These are phyloP conservation scores for Marmota flaviventris DNA, from an alignment of 2,113 vertebrate genomes.

Conservation along the genomic window DNA sequence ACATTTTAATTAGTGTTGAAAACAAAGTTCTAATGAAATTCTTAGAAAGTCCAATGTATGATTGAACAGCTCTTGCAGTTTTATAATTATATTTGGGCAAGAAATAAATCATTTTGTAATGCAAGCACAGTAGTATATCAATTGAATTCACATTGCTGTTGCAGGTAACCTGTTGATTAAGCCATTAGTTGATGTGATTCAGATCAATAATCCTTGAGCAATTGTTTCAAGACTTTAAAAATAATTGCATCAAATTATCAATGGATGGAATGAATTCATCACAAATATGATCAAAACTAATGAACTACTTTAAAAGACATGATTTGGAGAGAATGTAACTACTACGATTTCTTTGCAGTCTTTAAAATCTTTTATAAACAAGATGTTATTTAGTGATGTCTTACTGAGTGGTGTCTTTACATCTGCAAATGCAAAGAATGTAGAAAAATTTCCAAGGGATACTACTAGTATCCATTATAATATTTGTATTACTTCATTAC, in stretches of 20 bases:
- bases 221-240: slow-evolving; percentile 71
- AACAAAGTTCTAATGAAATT: slow-evolving; percentile 75
- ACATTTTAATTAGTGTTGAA: slow-evolving; percentile 72
- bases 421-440: background rate
- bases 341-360: slow-evolving; percentile 33
- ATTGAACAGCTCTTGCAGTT: slow-evolving; percentile 74
- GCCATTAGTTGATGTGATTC: slow-evolving; percentile 54
- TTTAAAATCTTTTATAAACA: slow-evolving; percentile 39
- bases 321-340: background rate
- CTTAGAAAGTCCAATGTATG: slow-evolving; percentile 48
- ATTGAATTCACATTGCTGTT: slow-evolving; percentile 73
- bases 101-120: slow-evolving; percentile 80
- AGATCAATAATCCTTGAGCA: slow-evolving; percentile 69
- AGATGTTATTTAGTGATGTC: slow-evolving; percentile 6
- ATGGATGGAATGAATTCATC: slow-evolving; percentile 60
- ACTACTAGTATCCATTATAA: background rate
- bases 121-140: slow-evolving; percentile 53
- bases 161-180: slow-evolving; percentile 76
- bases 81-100: slow-evolving; percentile 74
- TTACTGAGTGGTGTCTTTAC: background rate
- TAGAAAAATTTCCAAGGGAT: background rate
- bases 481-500: background rate
- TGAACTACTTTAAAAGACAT: slow-evolving; percentile 50
- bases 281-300: slow-evolving; percentile 52
- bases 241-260: slow-evolving; percentile 64